Evolutionary conservation across 2,797 vertebrate genomes (phyloP), one percentile per base, ranked within the genome.

Genomic region (Rhynchotus rufescens): DNA sequence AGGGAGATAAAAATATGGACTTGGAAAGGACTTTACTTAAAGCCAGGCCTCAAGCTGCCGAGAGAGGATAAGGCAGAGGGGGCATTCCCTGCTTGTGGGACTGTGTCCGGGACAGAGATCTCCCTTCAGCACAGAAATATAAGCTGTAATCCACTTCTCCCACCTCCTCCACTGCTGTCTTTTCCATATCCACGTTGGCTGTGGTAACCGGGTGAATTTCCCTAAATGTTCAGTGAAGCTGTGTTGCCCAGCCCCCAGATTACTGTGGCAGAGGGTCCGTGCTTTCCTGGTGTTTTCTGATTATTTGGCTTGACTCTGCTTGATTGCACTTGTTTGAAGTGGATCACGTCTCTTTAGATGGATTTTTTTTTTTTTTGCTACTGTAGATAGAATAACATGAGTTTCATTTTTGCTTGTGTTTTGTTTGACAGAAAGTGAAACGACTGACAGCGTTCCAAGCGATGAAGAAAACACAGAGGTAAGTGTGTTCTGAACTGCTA

Each of bases 361-460:
- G 54, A 64, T 92, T 94, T 40, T 36, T 36, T n/a, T 36, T 36
- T n/a, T 36, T 40, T 40, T 79, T 76, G 52, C 71, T 83, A 26
- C 61, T 66, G 10, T 36, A 62, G 57, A 14, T 72, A 40, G 42
- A 84, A 84, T 13, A 76, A 36, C 2, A 0, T 3, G 42, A 85
- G 54, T 90, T 95, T 95, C 45, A 84, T 85, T 96, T 95, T 91
- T 97, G 88, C 73, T 91, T 88, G 77, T 83, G 25, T 93, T 97
- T 77, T 95, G 56, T 54, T 96, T 84, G 85, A 88, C 98, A 99
- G 99, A 98, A 97, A 99, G 99, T 28, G 99, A 99, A 97, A 99
- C 99, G 3, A 99, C 99, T 8, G 99, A 99, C 87, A 99, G 98
- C 1, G 97, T 98, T 84, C 98, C 98, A 92, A 99, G 99, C 0